Percentiles rank a stretch among this genome's conserved stretches.
Conservation (phyloP, 2,113 vertebrate genomes). For the Monarcha castaneiventris region DNA sequence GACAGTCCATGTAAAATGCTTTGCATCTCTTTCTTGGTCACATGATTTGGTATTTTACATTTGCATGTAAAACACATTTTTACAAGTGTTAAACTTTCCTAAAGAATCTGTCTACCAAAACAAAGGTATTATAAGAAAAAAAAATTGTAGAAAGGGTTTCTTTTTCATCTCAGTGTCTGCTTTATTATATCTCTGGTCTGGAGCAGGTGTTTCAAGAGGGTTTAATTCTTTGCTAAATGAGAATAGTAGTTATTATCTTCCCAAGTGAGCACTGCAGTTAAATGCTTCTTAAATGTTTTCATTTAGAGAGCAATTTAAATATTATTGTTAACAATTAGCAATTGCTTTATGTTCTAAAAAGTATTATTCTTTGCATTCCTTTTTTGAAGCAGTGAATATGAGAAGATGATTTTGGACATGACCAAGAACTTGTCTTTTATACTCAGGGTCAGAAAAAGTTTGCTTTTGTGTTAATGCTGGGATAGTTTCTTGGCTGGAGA, state of each 20-base stretch:
- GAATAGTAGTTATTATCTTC: not conserved
- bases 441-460: not conserved
- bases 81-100: not conserved
- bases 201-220: not conserved
- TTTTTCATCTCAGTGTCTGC: not conserved
- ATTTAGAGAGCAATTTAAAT: not conserved
- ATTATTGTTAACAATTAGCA: not conserved
- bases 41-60: not conserved
- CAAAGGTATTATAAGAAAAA: not conserved
- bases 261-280: not conserved
- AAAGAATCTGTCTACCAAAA: not conserved
- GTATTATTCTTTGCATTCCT: not conserved
- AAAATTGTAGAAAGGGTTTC: accelerated
- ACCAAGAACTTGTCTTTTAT: not conserved
- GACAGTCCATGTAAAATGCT: not conserved
- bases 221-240: not conserved
- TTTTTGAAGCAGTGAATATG: not conserved
- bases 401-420: not conserved
- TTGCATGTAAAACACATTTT: not conserved
- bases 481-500: not conserved
- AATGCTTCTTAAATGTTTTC: not conserved
- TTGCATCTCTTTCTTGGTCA: not conserved
- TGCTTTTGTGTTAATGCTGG: not conserved
- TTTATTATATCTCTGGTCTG: not conserved
- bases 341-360: not conserved